Conservation (phyloP, 2,113 vertebrate species). For the Lethenteron reissneri region DNA sequence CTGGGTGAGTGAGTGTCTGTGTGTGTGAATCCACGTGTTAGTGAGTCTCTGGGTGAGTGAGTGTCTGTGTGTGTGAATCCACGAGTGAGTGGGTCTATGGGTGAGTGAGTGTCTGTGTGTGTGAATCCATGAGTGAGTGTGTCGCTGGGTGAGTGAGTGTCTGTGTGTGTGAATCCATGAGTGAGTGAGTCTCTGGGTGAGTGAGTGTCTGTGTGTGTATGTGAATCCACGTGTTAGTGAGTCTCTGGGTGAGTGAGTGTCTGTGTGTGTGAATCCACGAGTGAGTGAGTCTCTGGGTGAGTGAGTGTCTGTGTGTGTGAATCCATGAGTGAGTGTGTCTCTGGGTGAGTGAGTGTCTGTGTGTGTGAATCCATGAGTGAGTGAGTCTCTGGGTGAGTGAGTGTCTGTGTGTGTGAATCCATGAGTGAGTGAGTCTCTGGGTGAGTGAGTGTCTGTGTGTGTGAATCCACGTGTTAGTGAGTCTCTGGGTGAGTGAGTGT, state of each 20-base stretch:
- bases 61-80: not conserved
- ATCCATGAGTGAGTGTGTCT: not conserved
- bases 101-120: conserved; percentile 3
- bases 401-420: not conserved
- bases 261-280: not conserved
- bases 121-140: not conserved
- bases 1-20: too few species aligned
- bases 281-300: not conserved
- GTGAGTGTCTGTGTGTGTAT: not conserved
- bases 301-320: not conserved
- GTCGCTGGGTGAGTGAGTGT: not conserved
- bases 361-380: not conserved
- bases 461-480: not conserved
- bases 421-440: not conserved
- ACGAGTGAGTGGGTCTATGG: not conserved
- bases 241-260: not conserved
- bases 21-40: not conserved
- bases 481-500: not conserved
- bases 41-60: not conserved
- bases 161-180: not conserved
- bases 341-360: not conserved
- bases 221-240: not conserved
- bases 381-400: not conserved
- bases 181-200: not conserved
- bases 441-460: not conserved